phyloP scores from a whole-genome alignment of 2,797 vertebrate genomes.

The Podarcis lilfordi region DNA sequence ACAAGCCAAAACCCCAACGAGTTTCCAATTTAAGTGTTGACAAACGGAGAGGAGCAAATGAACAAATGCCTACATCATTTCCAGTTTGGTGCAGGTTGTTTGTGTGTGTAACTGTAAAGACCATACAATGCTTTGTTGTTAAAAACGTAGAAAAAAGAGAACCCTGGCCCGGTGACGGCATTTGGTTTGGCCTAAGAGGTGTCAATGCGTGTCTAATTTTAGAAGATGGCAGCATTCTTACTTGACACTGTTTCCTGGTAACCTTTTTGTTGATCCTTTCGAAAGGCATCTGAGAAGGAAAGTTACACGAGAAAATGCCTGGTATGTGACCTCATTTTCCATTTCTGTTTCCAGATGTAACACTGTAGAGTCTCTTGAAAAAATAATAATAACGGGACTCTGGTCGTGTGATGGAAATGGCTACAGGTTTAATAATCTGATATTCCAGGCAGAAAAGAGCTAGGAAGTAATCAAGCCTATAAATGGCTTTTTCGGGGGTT shows the following conservation, averaged over 20 bases:
- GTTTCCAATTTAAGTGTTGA: not conserved
- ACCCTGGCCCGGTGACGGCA: slow-evolving; percentile 51
- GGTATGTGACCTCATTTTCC: slow-evolving; percentile 1
- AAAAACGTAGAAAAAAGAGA: slow-evolving; percentile 55
- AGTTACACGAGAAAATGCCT: not conserved
- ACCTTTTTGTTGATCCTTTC: slow-evolving; percentile 25
- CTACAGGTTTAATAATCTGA: not conserved
- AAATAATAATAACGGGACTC: not conserved
- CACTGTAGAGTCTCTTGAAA: not conserved
- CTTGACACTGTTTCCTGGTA: slow-evolving; percentile 16
- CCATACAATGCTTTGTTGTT: slow-evolving; percentile 22
- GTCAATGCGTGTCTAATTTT: slow-evolving; percentile 60
- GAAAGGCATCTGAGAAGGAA: not conserved
- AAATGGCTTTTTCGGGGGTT: not conserved
- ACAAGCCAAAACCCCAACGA: not conserved
- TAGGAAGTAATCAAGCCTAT: not conserved
- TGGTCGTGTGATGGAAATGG: not conserved
- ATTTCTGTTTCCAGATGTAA: not conserved
- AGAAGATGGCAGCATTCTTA: slow-evolving; percentile 29
- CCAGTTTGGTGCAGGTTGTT: not conserved
- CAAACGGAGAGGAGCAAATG: not conserved
- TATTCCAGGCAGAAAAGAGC: not conserved
- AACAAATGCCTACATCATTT: not conserved
- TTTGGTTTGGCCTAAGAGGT: slow-evolving; percentile 61
- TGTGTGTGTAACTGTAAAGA: not conserved